Base-by-base conservation (phyloP, 2,888 invertebrate species). In the Caenorhabditis drosophilae region DNA sequence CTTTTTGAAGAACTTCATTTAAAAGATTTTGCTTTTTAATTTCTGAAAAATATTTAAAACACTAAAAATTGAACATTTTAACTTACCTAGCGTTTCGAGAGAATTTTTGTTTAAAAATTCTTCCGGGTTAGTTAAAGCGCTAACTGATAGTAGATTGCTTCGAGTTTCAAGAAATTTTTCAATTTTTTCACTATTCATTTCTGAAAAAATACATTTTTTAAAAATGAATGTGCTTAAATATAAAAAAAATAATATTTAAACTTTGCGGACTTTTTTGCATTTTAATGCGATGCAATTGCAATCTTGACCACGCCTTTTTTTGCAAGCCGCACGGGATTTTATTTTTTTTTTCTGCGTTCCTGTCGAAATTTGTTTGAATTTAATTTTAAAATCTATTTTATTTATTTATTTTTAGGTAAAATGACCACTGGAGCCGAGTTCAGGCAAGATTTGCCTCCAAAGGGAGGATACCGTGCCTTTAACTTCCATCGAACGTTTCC, bases 361-460 rank as follows among this genome's bases (percentile, higher is more conserved):
- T 4, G 4, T 4, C 42, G 15, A 11, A 6, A 18, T 42, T 27
- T 34, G n/a, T n/a, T n/a, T n/a, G n/a, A n/a, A n/a, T n/a, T n/a
- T n/a, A n/a, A n/a, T n/a, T n/a, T n/a, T n/a, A n/a, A n/a, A n/a
- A n/a, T n/a, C n/a, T n/a, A n/a, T n/a, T n/a, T n/a, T n/a, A n/a
- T n/a, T n/a, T 18, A 0, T 4, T 45, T 34, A 20, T 40, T 52
- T 49, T 3, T 42, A 60, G 66, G 59, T 60, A 66, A 59, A 46
- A 64, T 66, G 66, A 51, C 59, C 59, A 51, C 62, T 34, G 67
- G 61, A 46, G 47, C 67, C 31, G 59, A 68, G 22, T 62, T 57
- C 35, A 66, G 71, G 82, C 96, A 96, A 86, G 96, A 96, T 86
- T 88, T 96, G 88, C 95, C 96, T 82, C 96, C 96, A 67, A 86